Conservation (phyloP, 2,888 invertebrate genomes). For the Lamellibrachia columna region DNA sequence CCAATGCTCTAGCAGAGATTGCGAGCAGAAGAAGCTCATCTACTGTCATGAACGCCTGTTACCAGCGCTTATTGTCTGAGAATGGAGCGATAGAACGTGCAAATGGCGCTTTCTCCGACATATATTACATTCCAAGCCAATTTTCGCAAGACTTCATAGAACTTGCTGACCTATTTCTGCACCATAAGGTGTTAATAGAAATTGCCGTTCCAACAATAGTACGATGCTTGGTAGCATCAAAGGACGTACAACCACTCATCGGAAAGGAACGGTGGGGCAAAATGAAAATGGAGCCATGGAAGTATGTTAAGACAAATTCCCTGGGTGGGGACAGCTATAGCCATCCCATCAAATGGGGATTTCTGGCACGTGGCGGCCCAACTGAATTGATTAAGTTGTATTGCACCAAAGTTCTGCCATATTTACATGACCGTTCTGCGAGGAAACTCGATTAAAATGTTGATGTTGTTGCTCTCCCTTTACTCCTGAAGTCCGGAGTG, state of each 20-base stretch:
- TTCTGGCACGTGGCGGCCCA: conserved; percentile 34
- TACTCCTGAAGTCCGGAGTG: too few relatives aligned
- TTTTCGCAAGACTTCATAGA: conserved; percentile 32
- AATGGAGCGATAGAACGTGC: conserved; percentile 36
- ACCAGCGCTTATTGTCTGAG: conserved; percentile 29
- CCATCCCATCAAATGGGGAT: conserved; percentile 33
- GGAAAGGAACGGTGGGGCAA: conserved; percentile 32
- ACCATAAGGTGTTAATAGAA: too few relatives aligned
- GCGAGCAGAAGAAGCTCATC: not conserved
- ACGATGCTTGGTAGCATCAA: conserved; percentile 31
- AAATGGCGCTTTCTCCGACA: conserved; percentile 41
- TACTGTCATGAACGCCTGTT: conserved; percentile 30
- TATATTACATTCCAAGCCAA: conserved; percentile 41
- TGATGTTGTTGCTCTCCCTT: too few relatives aligned
- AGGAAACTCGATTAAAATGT: not conserved
- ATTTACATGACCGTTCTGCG: conserved; percentile 35
- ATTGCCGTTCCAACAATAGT: conserved; percentile 40
- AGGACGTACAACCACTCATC: conserved; percentile 28
- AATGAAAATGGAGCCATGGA: conserved; percentile 36
- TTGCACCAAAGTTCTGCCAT: conserved; percentile 35
- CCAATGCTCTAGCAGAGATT: conserved; percentile 22
- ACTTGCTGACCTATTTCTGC: conserved; percentile 31
- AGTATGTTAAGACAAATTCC: conserved; percentile 34
- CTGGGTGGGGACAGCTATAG: conserved; percentile 34
- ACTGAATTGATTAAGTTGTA: conserved; percentile 22